phyloP scores from a whole-genome alignment of 2,113 vertebrate genomes.

The Rana temporaria region DNA sequence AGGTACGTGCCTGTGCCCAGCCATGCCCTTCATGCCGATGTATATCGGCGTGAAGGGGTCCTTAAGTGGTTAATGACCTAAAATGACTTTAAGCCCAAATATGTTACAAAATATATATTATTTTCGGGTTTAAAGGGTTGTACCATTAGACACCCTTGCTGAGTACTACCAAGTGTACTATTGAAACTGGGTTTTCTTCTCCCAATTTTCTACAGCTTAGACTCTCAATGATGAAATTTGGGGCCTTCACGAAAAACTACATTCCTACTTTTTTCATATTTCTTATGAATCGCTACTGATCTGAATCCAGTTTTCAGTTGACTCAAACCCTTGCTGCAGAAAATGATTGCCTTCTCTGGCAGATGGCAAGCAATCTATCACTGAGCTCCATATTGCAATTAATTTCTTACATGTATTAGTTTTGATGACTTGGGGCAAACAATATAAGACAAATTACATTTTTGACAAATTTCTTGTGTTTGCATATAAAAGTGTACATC shows the following conservation, averaged over 20 bases:
- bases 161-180: no score
- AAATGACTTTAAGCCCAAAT: no score
- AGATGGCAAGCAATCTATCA: conserved; percentile 33
- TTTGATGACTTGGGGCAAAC: conserved; percentile 21
- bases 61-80: no score
- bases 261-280: background rate
- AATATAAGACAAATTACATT: conserved; percentile 6
- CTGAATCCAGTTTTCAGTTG: conserved; percentile 24
- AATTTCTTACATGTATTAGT: conserved; percentile 30
- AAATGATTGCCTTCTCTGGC: conserved; percentile 25
- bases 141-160: no score
- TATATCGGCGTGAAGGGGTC: no score
- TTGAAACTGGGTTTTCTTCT: no score
- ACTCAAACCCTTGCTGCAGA: background rate
- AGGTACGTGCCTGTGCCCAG: no score
- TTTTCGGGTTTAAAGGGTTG: no score
- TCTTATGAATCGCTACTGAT: background rate
- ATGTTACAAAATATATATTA: no score
- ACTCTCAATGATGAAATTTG: background rate
- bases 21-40: no score
- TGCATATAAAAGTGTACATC: no score
- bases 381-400: conserved; percentile 24
- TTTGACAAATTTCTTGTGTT: conserved; percentile 9
- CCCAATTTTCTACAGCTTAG: no score
- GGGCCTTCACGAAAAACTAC: background rate